Base-by-base conservation (phyloP, 2,113 vertebrate genomes). In the Mugil cephalus region DNA sequence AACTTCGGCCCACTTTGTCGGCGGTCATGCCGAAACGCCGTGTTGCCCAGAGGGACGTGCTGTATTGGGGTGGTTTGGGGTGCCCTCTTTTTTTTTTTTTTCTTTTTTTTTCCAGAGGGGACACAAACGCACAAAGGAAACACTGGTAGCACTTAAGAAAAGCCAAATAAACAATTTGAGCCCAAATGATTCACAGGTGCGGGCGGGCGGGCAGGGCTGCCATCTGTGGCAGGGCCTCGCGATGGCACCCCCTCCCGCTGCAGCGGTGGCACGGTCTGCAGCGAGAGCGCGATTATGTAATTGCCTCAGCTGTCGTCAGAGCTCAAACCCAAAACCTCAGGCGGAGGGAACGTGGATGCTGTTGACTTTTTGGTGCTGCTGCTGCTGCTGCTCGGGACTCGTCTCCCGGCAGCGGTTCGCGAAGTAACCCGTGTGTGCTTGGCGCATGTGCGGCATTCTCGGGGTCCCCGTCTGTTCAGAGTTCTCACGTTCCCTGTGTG, bases 171-270 rank as follows among this genome's bases (percentile, higher is more conserved):
- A 94, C 94, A 93, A 82, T 90, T 89, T 63, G 69, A 87, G 73
- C 51, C 88, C 82, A 94, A 95, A 96, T 95, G 87, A 93, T 93
- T 95, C 93, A 89, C 95, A 96, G 94, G 94, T 95, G 94, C 78
- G 83, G 91, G 79, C 78, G 83, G 91, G 79, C 80, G 79, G 62
- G 63, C 77, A 69, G 76, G 83, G 79, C 79, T 70, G 90, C 89
- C 93, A 91, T 94, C 93, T 93, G 89, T 48, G 74, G 73, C 79
- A 7, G 72, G 88, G 60, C 50, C 74, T 43, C 24, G 35, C 0
- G 74, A 3, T 93, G 93, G 90, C 85, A 79, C 64, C 66, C 74
- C 78, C 79, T 83, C 86, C 85, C 72, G 18, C 43, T 68, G 8
- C 72, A 54, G 77, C 36, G 80, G 80, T 88, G 86, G 77, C 81